Percentiles rank a stretch among this genome's conserved stretches.
phyloP scores from a whole-genome alignment of 2,888 invertebrate species.

The Chrysolina haemoptera region DNA sequence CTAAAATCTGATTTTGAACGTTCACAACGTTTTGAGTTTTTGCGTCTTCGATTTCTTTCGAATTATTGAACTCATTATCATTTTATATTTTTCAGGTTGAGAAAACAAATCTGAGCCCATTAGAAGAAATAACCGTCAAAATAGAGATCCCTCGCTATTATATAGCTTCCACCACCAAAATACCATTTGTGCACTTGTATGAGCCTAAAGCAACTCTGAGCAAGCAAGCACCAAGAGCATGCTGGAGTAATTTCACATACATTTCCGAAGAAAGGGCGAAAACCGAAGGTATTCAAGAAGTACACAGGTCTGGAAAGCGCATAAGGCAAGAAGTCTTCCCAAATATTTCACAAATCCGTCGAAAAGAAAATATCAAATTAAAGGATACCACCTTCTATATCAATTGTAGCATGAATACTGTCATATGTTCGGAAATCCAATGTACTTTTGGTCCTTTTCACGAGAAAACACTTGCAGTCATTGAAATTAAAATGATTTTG shows the following conservation, averaged over 20 bases:
- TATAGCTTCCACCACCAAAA: slow-evolving; percentile 30
- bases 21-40: too few species aligned
- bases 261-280: slow-evolving; percentile 34
- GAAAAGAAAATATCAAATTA: slow-evolving; percentile 38
- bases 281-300: background rate
- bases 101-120: slow-evolving; percentile 68
- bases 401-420: slow-evolving; percentile 63
- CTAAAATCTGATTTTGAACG: too few species aligned
- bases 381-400: slow-evolving; percentile 60
- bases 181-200: slow-evolving; percentile 53
- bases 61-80: too few species aligned
- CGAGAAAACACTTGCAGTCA: slow-evolving; percentile 61
- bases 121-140: slow-evolving; percentile 62
- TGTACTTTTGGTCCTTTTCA: slow-evolving; percentile 66
- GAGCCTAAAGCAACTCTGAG: slow-evolving; percentile 53
- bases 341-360: slow-evolving; percentile 31
- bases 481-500: slow-evolving; percentile 64
- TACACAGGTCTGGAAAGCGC: slow-evolving; percentile 12
- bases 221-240: slow-evolving; percentile 58
- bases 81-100: slow-evolving; percentile 55
- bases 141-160: slow-evolving; percentile 64
- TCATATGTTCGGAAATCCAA: slow-evolving; percentile 62
- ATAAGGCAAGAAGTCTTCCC: slow-evolving; percentile 41
- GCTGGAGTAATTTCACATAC: slow-evolving; percentile 54
- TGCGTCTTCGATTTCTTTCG: too few species aligned